A percentile compares a stretch with the other conserved stretches of the same genome.
phyloP scores from a whole-genome alignment of 1,140 invertebrate species.

The Parapsyche elsis region DNA sequence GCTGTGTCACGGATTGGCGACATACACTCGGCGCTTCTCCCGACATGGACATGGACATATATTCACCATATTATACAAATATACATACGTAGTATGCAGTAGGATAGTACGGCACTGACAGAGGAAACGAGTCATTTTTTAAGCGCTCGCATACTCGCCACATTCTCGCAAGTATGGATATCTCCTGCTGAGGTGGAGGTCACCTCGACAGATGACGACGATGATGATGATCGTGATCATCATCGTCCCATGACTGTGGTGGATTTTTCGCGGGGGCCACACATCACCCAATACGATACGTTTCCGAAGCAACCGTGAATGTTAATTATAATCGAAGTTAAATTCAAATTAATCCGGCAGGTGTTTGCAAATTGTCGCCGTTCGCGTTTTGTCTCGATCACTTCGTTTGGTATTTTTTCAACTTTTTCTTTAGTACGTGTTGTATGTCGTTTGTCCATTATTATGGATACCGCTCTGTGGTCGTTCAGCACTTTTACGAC shows the following conservation, averaged over 20 bases:
- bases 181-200: conserved; percentile 29
- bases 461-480: no score
- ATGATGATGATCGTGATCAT: background rate
- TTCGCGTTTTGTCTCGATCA: no score
- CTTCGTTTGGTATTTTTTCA: no score
- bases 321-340: background rate
- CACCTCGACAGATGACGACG: background rate
- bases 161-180: background rate
- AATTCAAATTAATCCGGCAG: background rate
- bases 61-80: background rate
- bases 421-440: no score
- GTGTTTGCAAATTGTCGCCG: background rate
- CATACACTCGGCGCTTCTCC: background rate
- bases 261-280: no score
- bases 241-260: no score
- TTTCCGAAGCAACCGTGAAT: background rate
- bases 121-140: conserved; percentile 30
- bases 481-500: background rate
- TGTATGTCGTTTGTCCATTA: no score
- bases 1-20: background rate
- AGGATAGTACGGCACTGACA: background rate
- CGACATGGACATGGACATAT: conserved; percentile 8
- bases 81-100: no score
- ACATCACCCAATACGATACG: no score
- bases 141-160: background rate